These are phyloP conservation scores for Tillus elongatus DNA, from an alignment of 2,888 invertebrate genomes.

Conservation along the genomic window DNA sequence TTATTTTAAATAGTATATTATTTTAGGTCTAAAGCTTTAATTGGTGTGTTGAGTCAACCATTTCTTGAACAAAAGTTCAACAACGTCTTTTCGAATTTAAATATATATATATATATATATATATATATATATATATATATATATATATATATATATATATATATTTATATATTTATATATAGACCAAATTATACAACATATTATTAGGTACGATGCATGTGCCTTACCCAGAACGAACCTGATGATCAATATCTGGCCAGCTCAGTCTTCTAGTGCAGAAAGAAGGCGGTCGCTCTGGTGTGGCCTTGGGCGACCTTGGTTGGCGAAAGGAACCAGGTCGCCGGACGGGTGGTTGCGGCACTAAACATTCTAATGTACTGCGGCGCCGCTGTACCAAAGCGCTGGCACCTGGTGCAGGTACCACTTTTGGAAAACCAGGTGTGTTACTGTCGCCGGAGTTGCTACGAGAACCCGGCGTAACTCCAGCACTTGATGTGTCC, in stretches of 20 bases:
- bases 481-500: conserved; percentile 31
- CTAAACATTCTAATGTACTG: conserved; percentile 52
- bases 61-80: too few relatives aligned
- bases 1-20: too few relatives aligned
- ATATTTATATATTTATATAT: too few relatives aligned
- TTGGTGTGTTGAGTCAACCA: too few relatives aligned
- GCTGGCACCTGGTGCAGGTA: conserved; percentile 59
- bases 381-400: conserved; percentile 46
- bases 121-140: too few relatives aligned
- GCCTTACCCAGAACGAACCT: conserved; percentile 75
- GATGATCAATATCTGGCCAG: conserved; percentile 80
- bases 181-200: too few relatives aligned
- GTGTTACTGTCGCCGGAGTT: conserved; percentile 40
- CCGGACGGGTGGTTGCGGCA: conserved; percentile 35
- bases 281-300: conserved; percentile 55
- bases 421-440: conserved; percentile 62
- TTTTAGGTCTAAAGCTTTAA: too few relatives aligned
- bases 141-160: too few relatives aligned
- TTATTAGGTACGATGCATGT: background rate
- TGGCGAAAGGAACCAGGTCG: conserved; percentile 47
- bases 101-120: too few relatives aligned
- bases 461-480: conserved; percentile 34
- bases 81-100: too few relatives aligned
- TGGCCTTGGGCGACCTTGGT: conserved; percentile 44
- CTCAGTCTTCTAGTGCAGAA: conserved; percentile 71